Conservation (phyloP, 2,888 invertebrate genomes). For the Rhamnusium bicolor region DNA sequence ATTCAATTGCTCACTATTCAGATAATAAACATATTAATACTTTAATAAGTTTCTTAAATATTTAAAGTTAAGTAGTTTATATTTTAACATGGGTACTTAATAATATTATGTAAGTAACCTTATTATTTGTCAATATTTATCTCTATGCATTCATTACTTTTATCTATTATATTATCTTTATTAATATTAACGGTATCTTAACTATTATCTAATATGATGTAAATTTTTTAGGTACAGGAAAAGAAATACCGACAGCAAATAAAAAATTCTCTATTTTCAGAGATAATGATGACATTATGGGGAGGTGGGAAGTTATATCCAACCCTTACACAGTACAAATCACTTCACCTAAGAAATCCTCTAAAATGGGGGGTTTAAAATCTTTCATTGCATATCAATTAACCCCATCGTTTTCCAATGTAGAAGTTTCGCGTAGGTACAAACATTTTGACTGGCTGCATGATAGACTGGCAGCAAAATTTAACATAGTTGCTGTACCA, state of each 20-base stretch:
- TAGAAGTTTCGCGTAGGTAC: conserved; percentile 94
- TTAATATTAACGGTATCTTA: too few species aligned
- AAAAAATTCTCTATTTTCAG: conserved; percentile 76
- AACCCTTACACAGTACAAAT: conserved; percentile 87
- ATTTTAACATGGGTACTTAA: too few species aligned
- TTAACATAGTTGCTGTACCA: conserved; percentile 94
- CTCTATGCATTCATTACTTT: background rate
- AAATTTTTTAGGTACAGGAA: conserved; percentile 75
- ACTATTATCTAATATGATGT: background rate
- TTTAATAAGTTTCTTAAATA: background rate
- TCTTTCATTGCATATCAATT: conserved; percentile 97
- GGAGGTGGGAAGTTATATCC: conserved; percentile 85
- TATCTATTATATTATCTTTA: background rate
- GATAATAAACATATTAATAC: too few species aligned
- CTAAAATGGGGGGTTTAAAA: conserved; percentile 97
- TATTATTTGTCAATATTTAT: conserved; percentile 17
- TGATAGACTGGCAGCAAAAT: conserved; percentile 94
- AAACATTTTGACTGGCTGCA: conserved; percentile 99
- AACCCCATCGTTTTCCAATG: conserved; percentile 94
- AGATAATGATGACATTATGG: conserved; percentile 81
- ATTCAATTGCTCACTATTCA: too few species aligned
- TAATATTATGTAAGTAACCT: too few species aligned
- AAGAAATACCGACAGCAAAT: conserved; percentile 68
- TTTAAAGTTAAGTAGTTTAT: background rate
- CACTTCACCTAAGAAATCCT: conserved; percentile 96